Base-by-base conservation (phyloP, 2,113 vertebrate genomes). In the Notarius lentiginosus region DNA sequence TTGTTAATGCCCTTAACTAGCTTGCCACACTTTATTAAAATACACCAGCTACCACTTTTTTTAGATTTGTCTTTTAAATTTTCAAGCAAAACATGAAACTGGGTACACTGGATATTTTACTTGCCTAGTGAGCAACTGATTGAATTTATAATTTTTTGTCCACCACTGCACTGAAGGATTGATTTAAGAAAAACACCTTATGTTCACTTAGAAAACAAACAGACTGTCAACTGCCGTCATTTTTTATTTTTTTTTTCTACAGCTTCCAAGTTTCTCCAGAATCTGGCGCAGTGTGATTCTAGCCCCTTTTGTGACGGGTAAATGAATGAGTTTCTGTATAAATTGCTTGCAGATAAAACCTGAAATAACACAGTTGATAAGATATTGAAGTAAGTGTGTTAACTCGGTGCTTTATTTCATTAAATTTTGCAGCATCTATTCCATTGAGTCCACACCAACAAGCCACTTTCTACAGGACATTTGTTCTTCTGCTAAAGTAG, bases 401-500 rank as follows among this genome's bases (percentile, higher is more conserved):
- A 18, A 47, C 1, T 47, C 79, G 14, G 58, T 34, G 63, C 4
- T 60, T 61, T 83, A 20, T 41, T 18, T 47, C 49, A 9, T 5
- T 87, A 2, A 87, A 18, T 34, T 18, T 86, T 14, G 51, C 92
- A 99, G 98, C 96, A 41, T 98, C 97, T 1, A 92, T 95, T 87
- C 97, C 97, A 41, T 93, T 95, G 0, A 97, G 94, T 49, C 95
- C 95, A 11, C 93, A 90, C 30, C 96, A 99, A 79, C 88, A 96
- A 60, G 91, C 94, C n/a, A 97, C 94, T n/a, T 96, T 97, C 86
- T 92, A 94, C 7, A 93, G 96, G 92, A 96, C 96, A 73, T 99
- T 99, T 89, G 87, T 96, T 83, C 92, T 96, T 22, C 92, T 99
- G 17, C 94, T 99, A n/a, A 98, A 96, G 98, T 99, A 95, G 88